These are phyloP conservation scores for Anas platyrhynchos DNA, from an alignment of 2,113 vertebrate species.

Conservation along the genomic window DNA sequence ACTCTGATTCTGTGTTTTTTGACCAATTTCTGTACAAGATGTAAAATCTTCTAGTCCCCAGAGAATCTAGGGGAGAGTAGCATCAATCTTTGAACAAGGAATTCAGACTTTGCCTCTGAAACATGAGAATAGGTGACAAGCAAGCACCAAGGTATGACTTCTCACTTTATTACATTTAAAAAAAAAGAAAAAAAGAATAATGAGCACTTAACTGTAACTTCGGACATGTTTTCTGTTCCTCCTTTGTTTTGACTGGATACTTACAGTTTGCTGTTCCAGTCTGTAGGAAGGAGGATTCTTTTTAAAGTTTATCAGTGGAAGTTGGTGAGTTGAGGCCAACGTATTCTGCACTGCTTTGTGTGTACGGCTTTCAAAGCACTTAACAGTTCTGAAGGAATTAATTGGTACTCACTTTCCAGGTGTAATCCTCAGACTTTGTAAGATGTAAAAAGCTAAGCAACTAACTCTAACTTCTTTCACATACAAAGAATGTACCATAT, in stretches of 20 bases:
- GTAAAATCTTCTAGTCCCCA: not conserved
- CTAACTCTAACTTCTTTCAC: not conserved
- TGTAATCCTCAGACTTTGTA: rapidly evolving
- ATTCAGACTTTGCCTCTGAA: not conserved
- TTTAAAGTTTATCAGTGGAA: not conserved
- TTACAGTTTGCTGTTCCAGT: not conserved
- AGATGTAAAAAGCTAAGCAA: not conserved
- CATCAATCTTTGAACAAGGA: not conserved
- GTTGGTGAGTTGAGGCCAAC: not conserved
- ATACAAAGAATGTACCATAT: not conserved
- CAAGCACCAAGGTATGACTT: not conserved
- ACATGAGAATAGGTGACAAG: not conserved
- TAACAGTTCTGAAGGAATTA: not conserved
- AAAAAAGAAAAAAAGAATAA: not conserved
- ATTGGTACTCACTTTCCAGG: not conserved
- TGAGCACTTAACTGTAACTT: not conserved
- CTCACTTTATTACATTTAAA: not conserved
- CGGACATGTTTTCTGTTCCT: not conserved
- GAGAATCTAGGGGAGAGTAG: not conserved
- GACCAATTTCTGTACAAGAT: not conserved
- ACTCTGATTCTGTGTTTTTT: not conserved
- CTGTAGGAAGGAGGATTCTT: not conserved
- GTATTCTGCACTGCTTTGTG: too few species aligned
- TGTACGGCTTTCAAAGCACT: not conserved
- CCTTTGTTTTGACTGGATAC: not conserved